These are phyloP conservation scores for Oreochromis mossambicus DNA, from an alignment of 2,797 vertebrate genomes.

Conservation along the genomic window DNA sequence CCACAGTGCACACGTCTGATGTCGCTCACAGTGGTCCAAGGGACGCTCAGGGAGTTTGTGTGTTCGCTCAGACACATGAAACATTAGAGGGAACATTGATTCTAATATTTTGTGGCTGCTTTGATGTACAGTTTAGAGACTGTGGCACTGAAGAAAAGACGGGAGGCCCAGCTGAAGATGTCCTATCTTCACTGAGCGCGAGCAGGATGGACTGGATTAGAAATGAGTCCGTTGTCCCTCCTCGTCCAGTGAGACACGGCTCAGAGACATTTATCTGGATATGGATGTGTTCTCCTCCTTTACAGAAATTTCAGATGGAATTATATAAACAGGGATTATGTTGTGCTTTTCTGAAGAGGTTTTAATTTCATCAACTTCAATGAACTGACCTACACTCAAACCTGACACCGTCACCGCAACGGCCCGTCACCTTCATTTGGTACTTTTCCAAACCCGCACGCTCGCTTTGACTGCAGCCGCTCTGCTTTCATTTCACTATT, in stretches of 20 bases:
- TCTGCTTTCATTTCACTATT: not conserved
- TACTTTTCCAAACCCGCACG: not conserved
- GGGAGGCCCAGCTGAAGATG: rapidly evolving
- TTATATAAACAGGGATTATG: not conserved
- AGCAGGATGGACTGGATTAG: not conserved
- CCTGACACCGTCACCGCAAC: not conserved
- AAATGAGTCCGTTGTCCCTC: too few relatives aligned
- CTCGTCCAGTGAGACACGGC: too few relatives aligned
- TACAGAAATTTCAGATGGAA: not conserved
- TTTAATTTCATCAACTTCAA: not conserved
- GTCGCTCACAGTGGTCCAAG: too few relatives aligned
- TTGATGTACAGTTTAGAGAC: not conserved
- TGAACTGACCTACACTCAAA: not conserved
- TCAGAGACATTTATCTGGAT: rapidly evolving
- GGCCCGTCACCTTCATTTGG: rapidly evolving
- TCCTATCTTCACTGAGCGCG: not conserved
- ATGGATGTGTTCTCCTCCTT: not conserved
- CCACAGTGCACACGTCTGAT: too few relatives aligned
- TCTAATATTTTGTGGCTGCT: not conserved
- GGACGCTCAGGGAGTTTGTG: too few relatives aligned
- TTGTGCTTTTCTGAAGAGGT: not conserved
- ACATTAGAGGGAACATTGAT: too few relatives aligned
- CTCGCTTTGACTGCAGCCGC: not conserved
- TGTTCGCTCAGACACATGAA: too few relatives aligned
- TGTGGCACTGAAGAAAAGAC: not conserved